phyloP scores from a whole-genome alignment of 2,888 invertebrate genomes.

The Boloria euphrosyne region DNA sequence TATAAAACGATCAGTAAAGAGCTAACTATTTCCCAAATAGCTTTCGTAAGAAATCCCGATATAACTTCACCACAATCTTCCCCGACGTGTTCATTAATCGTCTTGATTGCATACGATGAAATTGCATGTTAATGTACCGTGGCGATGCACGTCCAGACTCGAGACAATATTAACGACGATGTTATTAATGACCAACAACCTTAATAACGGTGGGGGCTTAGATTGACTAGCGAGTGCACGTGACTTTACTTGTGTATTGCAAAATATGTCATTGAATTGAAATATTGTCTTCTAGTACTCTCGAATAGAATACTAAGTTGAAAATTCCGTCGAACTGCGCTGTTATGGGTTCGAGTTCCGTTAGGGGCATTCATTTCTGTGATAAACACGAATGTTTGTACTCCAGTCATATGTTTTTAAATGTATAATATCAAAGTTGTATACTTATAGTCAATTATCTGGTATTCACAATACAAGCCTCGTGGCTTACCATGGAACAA shows the following conservation, averaged over 20 bases:
- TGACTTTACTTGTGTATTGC: background rate
- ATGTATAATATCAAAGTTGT: too few species aligned
- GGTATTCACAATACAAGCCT: too few species aligned
- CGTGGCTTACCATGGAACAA: too few species aligned
- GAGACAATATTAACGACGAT: constrained; percentile 21
- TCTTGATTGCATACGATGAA: constrained; percentile 39
- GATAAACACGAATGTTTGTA: too few species aligned
- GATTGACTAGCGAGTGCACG: constrained; percentile 6
- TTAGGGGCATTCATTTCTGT: too few species aligned
- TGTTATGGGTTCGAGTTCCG: too few species aligned
- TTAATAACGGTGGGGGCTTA: constrained; percentile 10
- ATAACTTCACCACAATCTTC: constrained; percentile 12
- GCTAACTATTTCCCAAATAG: background rate
- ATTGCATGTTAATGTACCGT: constrained; percentile 38
- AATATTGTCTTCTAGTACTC: background rate
- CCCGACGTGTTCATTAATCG: constrained; percentile 34
- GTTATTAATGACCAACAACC: constrained; percentile 34
- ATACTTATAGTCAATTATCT: too few species aligned
- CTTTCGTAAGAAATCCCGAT: constrained; percentile 8
- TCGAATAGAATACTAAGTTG: too few species aligned
- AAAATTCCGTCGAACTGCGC: too few species aligned
- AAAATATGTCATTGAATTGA: background rate
- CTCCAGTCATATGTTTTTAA: too few species aligned
- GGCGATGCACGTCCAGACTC: constrained; percentile 31
- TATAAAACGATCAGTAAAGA: too few species aligned